Evolutionary conservation across 2,797 vertebrate genomes (phyloP).

Genomic region (Stomatorhinus walkeri): DNA sequence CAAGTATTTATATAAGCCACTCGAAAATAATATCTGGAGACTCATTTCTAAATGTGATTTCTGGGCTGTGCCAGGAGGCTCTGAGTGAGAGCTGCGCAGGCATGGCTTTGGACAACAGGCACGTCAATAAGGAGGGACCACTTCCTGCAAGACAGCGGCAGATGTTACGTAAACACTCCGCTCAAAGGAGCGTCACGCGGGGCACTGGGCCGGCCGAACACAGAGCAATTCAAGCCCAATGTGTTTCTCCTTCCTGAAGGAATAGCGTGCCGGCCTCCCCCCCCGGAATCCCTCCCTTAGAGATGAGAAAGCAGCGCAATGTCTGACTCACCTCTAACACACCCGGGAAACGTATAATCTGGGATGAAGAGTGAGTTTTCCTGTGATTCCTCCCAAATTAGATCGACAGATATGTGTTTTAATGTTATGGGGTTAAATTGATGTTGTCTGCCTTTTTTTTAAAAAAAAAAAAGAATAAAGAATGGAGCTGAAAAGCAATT

Average conservation of each 20-base stretch:
- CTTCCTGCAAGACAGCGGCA: not conserved
- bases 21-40: not conserved
- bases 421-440: not conserved
- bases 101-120: not conserved
- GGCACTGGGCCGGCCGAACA: not conserved
- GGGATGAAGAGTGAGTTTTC: not conserved
- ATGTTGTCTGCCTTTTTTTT: not conserved
- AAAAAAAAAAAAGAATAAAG: not conserved
- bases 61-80: not conserved
- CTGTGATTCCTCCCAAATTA: not conserved
- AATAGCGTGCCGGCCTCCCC: not conserved
- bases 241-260: not conserved
- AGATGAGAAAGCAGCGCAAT: not conserved
- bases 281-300: not conserved
- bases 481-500: not conserved
- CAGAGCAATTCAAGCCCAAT: not conserved
- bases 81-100: not conserved
- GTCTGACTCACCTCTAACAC: not conserved
- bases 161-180: not conserved
- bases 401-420: not conserved
- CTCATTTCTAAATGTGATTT: not conserved
- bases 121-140: not conserved
- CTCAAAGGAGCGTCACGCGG: not conserved
- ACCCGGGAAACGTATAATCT: not conserved
- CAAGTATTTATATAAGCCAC: not conserved